Evolutionary conservation across 2,113 vertebrate genomes (phyloP), one percentile per base, ranked within the genome.

Genomic region (Geococcyx californianus): DNA sequence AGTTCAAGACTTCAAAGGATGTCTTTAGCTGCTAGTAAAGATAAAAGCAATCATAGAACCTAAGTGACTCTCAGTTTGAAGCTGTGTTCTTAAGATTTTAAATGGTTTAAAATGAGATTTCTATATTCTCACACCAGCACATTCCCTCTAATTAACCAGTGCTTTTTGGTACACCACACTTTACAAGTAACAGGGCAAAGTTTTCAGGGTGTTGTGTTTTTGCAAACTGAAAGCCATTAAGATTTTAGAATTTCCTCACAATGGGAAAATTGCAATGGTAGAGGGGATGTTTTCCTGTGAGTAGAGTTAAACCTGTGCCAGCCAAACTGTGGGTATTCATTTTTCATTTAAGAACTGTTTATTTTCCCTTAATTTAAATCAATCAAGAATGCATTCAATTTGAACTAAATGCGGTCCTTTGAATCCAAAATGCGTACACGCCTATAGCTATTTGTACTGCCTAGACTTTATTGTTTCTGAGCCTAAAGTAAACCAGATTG

Each of bases 21-120:
- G 56, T 55, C 44, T 93, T 94, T 76, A 90, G 33, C 68, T 92
- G 80, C 89, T 75, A 42, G 64, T 72, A 68, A 87, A 96, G 89
- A 84, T 78, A 89, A 94, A 92, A 91, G 69, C 69, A 84, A 72
- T 78, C 64, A 31, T 93, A 92, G 94, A 94, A 94, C n/a, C 54
- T 40, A 94, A 92, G 60, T 31, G 44, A 58, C 44, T 92, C 51
- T 31, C 84, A n/a, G 82, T 86, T 85, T 92, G 84, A 89, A 89
- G 72, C 79, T 63, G 23, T 70, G 51, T 90, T 80, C 76, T 77
- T 77, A 54, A 93, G 87, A 69, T 78, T 92, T 95, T 84, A 94
- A 91, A 87, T 63, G 38, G 31, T 42, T 74, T 49, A 51, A 69
- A 84, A 49, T 44, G 34, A 84, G 77, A 49, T 75, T 79, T 93